Evolutionary conservation across 2,797 vertebrate genomes (phyloP), one percentile per base, ranked within the genome.

Genomic region (Sebastes steindachneri): DNA sequence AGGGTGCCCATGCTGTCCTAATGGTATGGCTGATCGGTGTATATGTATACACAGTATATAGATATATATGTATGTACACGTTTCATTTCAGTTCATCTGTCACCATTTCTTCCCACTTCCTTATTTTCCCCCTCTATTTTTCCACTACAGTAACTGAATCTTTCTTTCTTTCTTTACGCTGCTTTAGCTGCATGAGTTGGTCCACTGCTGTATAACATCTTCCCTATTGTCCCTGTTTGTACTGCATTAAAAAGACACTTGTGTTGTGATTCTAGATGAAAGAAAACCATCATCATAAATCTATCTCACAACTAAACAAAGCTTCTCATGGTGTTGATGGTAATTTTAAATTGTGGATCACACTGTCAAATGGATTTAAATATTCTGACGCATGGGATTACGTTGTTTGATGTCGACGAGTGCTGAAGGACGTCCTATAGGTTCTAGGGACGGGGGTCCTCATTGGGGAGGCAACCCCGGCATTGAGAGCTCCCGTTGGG

Each of bases 381-480:
- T 86, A 75, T 75, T 80, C 68, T 68, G 59, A 76, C 62, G 26
- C 25, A 9, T 12, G 65, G 70, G 68, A 86, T 84, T 67, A 63
- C 28, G 82, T 29, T 83, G 88, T 92, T 66, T 75, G 66, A 88
- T 72, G 79, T 63, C 69, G 79, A 86, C n/a, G 64, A 82, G 69
- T 54, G 73, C 73, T 82, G 84, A 91, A 91, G 88, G 85, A 88
- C 84, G 31, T 88, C 63, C 80, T 79, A 15, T 71, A 73, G 54
- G 73, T 87, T 84, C 33, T 23, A 28, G 77, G 67, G 64, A 71
- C 0, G 23, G 70, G 68, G 58, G 82, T 51, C 54, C 66, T 83
- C 72, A 19, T 45, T 21, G 28, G 85, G 83, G 77, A 73, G 68
- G 73, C 70, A 69, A 68, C 65, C 81, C 15, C 31, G 6, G 55